Base-by-base conservation (phyloP, 2,113 vertebrate species). In the Heterocephalus glaber region DNA sequence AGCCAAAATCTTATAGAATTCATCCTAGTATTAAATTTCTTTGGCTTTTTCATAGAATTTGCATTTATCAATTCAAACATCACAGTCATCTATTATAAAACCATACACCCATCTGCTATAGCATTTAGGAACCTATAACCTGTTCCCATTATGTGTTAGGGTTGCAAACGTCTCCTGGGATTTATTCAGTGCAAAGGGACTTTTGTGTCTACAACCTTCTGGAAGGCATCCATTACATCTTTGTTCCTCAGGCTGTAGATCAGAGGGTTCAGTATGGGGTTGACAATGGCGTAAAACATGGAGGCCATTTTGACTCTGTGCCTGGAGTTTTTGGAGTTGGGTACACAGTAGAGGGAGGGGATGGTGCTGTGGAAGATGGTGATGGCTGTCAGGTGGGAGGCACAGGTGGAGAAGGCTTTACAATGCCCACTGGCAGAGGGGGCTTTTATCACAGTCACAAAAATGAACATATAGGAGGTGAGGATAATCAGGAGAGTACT, bases 171-270 rank as follows among this genome's bases (percentile, higher is more conserved):
- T 16, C 0, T 72, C 49, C n/a, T 41, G 66, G 10, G 28, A 14
- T 30, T 38, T 26, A 3, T n/a, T 96, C 70, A 84, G 2, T 60
- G 47, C 54, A 79, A 52, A 17, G 28, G 1, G 1, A 54, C 4
- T 35, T 90, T 90, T 14, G 19, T 90, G 2, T 47, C 33, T 30
- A 92, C 28, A 28, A 92, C 24, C 44, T 97, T 97, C 47, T 9
- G 11, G 16, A 97, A 7, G 16, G 90, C 93, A 41, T 90, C 94
- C 44, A 98, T 97, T 35, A 98, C 93, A 4, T 98, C 97, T 26
- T 94, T 77, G 14, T 98, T 98, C 44, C 95, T 83, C 44, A 98
- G 80, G 8, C 93, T 96, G 66, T 97, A 98, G 85, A 98, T 98
- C 19, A 98, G 54, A 56, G 98, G 98, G 7, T 98, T 98, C 61